Conservation (phyloP, 1,140 invertebrate genomes). For the Drosophila tropicalis region DNA sequence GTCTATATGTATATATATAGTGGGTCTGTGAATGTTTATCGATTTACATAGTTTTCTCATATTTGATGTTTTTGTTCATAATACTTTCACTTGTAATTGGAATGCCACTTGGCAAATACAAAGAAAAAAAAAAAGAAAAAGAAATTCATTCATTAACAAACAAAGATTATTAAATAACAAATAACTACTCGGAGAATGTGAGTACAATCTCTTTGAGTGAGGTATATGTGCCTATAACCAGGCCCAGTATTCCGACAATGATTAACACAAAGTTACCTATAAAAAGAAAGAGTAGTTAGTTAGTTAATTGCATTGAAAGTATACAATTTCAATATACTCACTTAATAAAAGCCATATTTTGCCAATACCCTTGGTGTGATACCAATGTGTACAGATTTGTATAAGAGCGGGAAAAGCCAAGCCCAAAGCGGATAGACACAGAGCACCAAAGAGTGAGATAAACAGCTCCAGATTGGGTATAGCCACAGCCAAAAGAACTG, state of each 20-base stretch:
- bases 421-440: constrained; percentile 92
- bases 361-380: constrained; percentile 83
- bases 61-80: constrained; percentile 51
- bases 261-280: constrained; percentile 89
- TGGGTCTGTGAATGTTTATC: constrained; percentile 45
- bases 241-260: constrained; percentile 87
- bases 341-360: constrained; percentile 73
- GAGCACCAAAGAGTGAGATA: constrained; percentile 95
- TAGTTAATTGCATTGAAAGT: not conserved
- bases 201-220: constrained; percentile 87
- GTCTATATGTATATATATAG: constrained; percentile 36
- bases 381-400: constrained; percentile 88
- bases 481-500: constrained; percentile 90
- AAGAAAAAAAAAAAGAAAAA: constrained; percentile 13
- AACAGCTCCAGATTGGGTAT: constrained; percentile 93
- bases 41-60: constrained; percentile 40
- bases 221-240: constrained; percentile 89
- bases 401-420: constrained; percentile 95
- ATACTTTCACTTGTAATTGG: constrained; percentile 73
- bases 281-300: not conserved
- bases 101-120: constrained; percentile 56
- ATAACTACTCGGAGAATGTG: constrained; percentile 83
- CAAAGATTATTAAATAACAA: constrained; percentile 12
- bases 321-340: constrained; percentile 32
- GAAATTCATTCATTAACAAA: not conserved